Conservation (phyloP, 2,797 vertebrate genomes). For the Australoheros facetus region DNA sequence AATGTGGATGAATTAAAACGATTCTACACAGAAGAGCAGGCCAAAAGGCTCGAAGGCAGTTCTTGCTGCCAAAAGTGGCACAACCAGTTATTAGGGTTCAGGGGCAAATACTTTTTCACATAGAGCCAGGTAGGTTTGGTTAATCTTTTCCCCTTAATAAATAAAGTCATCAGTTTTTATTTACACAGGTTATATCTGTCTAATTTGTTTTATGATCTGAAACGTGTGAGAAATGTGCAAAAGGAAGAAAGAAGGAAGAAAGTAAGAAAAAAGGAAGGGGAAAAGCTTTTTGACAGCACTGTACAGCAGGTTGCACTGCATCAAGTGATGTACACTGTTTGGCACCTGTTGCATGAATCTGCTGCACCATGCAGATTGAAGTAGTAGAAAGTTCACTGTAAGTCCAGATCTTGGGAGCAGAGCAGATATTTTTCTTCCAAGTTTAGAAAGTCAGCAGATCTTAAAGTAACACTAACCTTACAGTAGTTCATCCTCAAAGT, state of each 20-base stretch:
- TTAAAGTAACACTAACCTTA: no score
- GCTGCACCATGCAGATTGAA: neutral
- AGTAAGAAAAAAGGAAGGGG: neutral
- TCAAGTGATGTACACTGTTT: neutral
- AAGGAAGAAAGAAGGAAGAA: no score
- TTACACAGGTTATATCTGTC: neutral
- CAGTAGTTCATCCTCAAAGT: no score
- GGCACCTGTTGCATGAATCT: neutral
- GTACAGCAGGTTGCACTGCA: neutral
- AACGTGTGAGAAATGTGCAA: neutral
- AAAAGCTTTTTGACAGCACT: neutral
- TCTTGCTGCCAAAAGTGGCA: no score
- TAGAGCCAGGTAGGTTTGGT: neutral
- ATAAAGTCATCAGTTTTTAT: neutral
- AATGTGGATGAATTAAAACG: neutral
- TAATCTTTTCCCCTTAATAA: neutral
- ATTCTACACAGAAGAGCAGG: neutral
- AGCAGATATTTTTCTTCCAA: neutral
- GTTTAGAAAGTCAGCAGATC: neutral
- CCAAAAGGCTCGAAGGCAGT: neutral
- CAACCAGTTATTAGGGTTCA: no score
- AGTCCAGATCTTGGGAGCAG: neutral
- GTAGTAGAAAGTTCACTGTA: neutral
- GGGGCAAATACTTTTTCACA: neutral
- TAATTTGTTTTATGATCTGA: neutral